A percentile compares a stretch with the other conserved stretches of the same genome.
These are phyloP conservation scores for Catostomus latipinnis DNA, from an alignment of 2,797 vertebrate species.

Conservation along the genomic window DNA sequence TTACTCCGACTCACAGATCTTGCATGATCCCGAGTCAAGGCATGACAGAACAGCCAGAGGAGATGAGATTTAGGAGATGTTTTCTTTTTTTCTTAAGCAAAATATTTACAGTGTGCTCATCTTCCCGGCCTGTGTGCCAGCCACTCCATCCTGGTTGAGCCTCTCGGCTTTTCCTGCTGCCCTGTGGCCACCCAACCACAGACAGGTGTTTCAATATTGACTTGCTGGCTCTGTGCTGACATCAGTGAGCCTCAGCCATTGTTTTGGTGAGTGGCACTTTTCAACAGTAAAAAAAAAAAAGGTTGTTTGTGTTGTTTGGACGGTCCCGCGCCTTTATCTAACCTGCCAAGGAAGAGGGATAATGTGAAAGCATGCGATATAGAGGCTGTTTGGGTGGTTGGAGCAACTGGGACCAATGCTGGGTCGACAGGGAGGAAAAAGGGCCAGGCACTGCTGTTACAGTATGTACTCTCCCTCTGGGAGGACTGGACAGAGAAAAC, in stretches of 20 bases:
- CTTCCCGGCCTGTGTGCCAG: conserved; percentile 7
- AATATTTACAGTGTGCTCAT: conserved; percentile 37
- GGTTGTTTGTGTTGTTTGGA: conserved; percentile 50
- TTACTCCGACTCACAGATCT: background rate
- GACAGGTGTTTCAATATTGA: conserved; percentile 78
- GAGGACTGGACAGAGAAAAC: conserved; percentile 65
- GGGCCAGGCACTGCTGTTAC: conserved; percentile 56
- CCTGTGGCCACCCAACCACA: conserved; percentile 53
- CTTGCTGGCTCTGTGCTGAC: conserved; percentile 57
- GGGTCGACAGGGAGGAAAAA: conserved; percentile 61
- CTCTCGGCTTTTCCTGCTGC: conserved; percentile 49
- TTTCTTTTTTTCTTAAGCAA: conserved; percentile 13
- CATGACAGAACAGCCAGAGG: conserved; percentile 8
- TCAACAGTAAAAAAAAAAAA: conserved; percentile 37
- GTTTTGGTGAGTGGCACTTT: conserved; percentile 55
- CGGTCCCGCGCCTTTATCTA: conserved; percentile 60
- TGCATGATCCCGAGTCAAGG: conserved; percentile 7
- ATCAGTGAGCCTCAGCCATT: conserved; percentile 61
- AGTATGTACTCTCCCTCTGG: conserved; percentile 50
- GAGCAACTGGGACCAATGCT: conserved; percentile 61
- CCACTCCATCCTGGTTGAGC: conserved; percentile 29
- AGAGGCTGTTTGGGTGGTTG: conserved; percentile 53
- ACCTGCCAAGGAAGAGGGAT: conserved; percentile 50
- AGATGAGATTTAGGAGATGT: background rate
- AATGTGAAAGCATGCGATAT: conserved; percentile 38